phyloP scores from a whole-genome alignment of 2,888 invertebrate species.

The Netelia fuscicornis region DNA sequence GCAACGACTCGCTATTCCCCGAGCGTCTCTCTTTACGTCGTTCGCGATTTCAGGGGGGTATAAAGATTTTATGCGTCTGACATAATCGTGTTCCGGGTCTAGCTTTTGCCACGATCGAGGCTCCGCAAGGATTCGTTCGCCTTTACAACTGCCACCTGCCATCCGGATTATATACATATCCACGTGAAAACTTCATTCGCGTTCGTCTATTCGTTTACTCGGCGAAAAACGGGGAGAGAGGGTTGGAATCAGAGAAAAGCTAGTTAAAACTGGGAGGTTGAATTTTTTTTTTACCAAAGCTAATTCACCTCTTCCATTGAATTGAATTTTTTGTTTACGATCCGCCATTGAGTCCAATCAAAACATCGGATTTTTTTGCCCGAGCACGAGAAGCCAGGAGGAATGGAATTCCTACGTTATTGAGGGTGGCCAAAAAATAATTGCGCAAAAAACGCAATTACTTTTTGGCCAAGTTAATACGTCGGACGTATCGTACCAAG shows the following conservation, averaged over 20 bases:
- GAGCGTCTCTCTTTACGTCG: constrained; percentile 42
- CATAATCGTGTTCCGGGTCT: constrained; percentile 2
- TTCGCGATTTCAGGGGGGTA: constrained; percentile 64
- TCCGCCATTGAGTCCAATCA: no score
- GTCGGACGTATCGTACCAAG: no score
- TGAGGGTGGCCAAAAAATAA: background rate
- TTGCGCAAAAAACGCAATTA: background rate
- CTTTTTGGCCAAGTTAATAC: background rate
- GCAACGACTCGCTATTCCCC: constrained; percentile 9
- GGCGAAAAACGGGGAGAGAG: no score
- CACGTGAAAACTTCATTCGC: no score
- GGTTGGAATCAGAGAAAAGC: no score
- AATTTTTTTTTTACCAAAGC: no score
- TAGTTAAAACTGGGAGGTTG: no score
- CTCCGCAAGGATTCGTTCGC: constrained; percentile 17
- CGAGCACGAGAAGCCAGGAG: constrained; percentile 49
- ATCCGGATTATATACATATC: background rate
- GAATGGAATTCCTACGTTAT: constrained; percentile 79
- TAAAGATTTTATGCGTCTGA: constrained; percentile 75
- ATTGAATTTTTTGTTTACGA: no score
- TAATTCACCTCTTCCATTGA: no score
- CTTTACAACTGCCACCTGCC: constrained; percentile 52
- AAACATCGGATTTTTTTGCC: background rate
- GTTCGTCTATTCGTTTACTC: no score
- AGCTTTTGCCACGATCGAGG: constrained; percentile 37